A percentile compares a stretch with the other conserved stretches of the same genome.
Conservation (phyloP, 1,140 invertebrate species). For the Arctopsyche grandis region DNA sequence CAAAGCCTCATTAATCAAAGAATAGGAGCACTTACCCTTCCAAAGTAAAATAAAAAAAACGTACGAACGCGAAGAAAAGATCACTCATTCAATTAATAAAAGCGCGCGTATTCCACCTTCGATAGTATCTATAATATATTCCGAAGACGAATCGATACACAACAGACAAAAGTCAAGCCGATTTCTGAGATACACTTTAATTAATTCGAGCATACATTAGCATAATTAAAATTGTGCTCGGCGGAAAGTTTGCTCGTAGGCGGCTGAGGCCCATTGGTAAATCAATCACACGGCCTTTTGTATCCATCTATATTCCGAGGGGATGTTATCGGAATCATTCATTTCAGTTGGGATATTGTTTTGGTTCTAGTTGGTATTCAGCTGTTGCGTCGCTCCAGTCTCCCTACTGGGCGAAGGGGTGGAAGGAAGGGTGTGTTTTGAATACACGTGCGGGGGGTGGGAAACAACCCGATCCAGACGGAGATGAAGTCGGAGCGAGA, state of each 20-base stretch:
- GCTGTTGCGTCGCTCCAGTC: slow-evolving; percentile 45
- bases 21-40: slow-evolving; percentile 23
- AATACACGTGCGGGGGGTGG: slow-evolving; percentile 29
- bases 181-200: no score
- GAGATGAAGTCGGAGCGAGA: background rate
- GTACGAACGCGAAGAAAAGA: slow-evolving; percentile 22
- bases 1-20: slow-evolving; percentile 32
- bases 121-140: background rate
- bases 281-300: slow-evolving; percentile 42
- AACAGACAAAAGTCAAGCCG: background rate
- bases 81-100: slow-evolving; percentile 25
- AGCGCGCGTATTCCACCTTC: background rate
- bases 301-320: slow-evolving; percentile 40
- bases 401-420: background rate
- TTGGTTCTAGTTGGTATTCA: slow-evolving; percentile 52
- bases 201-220: background rate
- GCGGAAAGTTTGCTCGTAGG: background rate
- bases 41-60: no score
- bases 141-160: background rate
- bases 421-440: slow-evolving; percentile 8
- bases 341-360: slow-evolving; percentile 53
- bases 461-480: background rate
- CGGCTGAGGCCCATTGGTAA: slow-evolving; percentile 29
- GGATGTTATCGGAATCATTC: slow-evolving; percentile 50
- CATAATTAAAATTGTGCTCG: background rate